Evolutionary conservation across 2,113 vertebrate species (phyloP), one percentile per base, ranked within the genome.

Genomic region (Plectropomus leopardus): DNA sequence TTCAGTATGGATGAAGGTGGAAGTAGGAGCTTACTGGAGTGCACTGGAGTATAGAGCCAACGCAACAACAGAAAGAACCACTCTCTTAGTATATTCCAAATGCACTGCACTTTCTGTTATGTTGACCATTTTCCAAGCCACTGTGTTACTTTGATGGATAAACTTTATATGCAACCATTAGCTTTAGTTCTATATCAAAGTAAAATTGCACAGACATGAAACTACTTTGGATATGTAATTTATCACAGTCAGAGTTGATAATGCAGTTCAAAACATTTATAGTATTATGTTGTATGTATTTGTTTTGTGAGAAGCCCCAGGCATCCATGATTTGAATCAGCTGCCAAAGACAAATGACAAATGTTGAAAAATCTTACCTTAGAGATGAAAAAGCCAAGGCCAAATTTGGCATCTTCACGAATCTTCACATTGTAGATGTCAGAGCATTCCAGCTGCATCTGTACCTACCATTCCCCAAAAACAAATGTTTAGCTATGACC

Each of bases 141-240:
- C 17, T 55, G 51, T 75, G 59, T 72, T 54, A 76, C 21, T 74
- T 65, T 86, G 76, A 83, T 77, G 63, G 76, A 76, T 85, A 61
- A 80, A 76, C 57, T 70, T 80, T 73, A 69, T 71, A 78, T 78
- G 34, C 76, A 83, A 42, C 57, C 54, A 66, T 66, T 83, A 61
- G n/a, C 80, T 80, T 57, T 19, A 80, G n/a, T 65, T 72, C 53
- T 26, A 40, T 40, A 14, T 57, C 7, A 57, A 68, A 69, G 58
- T n/a, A 69, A 32, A 47, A 28, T 5, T 54, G 47, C 40, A 63
- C 23, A 63, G 21, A 80, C 67, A 30, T 69, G 26, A 57, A 58
- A 72, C 8, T 7, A 47, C 73, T 51, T 32, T 48, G 71, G 15
- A 81, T 28, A 24, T 45, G 40, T 64, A 68, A 72, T 82, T 57